Conservation (phyloP, 1,140 invertebrate species). For the Steinernema feltiae region DNA sequence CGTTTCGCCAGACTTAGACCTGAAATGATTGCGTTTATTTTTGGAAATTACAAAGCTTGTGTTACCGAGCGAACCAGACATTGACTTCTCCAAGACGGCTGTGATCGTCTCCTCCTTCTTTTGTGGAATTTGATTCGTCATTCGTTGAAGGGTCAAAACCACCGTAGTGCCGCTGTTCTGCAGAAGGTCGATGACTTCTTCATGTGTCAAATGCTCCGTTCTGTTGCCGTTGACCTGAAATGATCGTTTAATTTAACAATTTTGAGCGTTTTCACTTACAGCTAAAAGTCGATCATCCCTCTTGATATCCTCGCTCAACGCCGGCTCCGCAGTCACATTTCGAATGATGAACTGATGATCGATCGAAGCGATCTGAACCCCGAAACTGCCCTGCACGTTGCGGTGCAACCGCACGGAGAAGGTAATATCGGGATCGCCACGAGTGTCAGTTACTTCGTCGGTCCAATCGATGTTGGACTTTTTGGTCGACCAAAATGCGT, state of each 20-base stretch:
- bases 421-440: slow-evolving; percentile 32
- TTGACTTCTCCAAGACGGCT: slow-evolving; percentile 43
- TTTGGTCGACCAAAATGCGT: slow-evolving; percentile 20
- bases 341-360: slow-evolving; percentile 57
- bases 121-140: background rate
- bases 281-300: slow-evolving; percentile 57
- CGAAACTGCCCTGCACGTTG: slow-evolving; percentile 53
- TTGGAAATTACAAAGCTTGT: background rate
- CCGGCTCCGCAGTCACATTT: slow-evolving; percentile 57
- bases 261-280: slow-evolving; percentile 14
- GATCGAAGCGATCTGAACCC: slow-evolving; percentile 59
- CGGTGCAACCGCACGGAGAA: slow-evolving; percentile 44
- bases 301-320: slow-evolving; percentile 54
- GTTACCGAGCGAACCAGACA: slow-evolving; percentile 37
- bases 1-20: slow-evolving; percentile 46
- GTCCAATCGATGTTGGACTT: slow-evolving; percentile 51
- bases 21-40: slow-evolving; percentile 23
- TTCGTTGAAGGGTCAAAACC: slow-evolving; percentile 33
- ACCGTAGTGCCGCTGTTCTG: slow-evolving; percentile 37
- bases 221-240: slow-evolving; percentile 58
- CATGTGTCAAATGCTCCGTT: slow-evolving; percentile 52
- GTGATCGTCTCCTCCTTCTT: slow-evolving; percentile 47
- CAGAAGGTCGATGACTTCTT: slow-evolving; percentile 58
- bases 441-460: slow-evolving; percentile 38
- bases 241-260: background rate